Base-by-base conservation (phyloP, 2,797 vertebrate genomes). In the Gambusia yucatana region DNA sequence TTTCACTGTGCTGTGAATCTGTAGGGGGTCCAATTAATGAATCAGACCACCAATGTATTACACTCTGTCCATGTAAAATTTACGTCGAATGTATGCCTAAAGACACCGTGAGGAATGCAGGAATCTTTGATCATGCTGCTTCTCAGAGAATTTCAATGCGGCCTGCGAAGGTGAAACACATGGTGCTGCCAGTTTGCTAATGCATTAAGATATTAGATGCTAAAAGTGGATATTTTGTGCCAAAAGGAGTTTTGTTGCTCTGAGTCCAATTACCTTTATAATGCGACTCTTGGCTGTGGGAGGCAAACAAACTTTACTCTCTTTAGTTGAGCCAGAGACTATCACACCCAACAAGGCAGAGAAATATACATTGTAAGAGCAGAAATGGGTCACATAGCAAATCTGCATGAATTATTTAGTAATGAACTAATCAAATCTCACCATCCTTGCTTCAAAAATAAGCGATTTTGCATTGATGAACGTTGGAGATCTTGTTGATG, bases 21-120 rank as follows among this genome's bases (percentile, higher is more conserved):
- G 77, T 3, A 39, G 91, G 93, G 84, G 89, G 86, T 90, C 85
- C n/a, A 0, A 7, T 86, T 94, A 93, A 94, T 93, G 93, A 94
- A 84, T 85, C 36, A 9, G 78, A 82, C 89, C 86, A 74, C 79
- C 82, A 6, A 83, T 52, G 65, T 77, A 86, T 84, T 83, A 41
- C 67, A 87, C 71, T 84, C 78, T 13, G 61, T 84, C 83, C 77
- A 77, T 91, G 86, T 67, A 84, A 86, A 85, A 88, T 88, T 81
- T 79, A 86, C 33, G 16, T 50, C 36, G 9, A 78, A 81, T 41
- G 50, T 85, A 79, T 71, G 81, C 59, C 82, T 87, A 83, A 73
- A 89, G 91, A 88, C 78, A 72, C 89, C 82, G 78, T 77, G 86
- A 67, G 67, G n/a, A 85, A 88, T 85, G 72, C 46, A 76, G 4